A percentile compares a stretch with the other conserved stretches of the same genome.
phyloP scores from a whole-genome alignment of 1,140 invertebrate genomes.

The Drosophila pseudoobscura region DNA sequence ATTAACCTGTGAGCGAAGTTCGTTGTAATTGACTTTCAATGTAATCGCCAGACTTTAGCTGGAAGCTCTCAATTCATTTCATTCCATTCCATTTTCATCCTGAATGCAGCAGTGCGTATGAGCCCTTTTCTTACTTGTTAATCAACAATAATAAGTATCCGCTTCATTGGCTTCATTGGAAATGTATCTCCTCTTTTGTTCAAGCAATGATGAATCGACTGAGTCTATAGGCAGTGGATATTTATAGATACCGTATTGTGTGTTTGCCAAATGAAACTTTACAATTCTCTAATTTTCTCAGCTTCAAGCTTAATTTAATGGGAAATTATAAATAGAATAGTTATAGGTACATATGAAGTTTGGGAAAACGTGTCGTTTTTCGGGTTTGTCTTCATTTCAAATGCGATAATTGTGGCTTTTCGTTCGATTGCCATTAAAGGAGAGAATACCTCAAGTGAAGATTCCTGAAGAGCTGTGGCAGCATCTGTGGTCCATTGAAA shows the following conservation, averaged over 20 bases:
- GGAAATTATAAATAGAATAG: too few relatives aligned
- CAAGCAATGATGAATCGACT: conserved; percentile 28
- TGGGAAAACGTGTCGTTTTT: too few relatives aligned
- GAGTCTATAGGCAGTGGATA: conserved; percentile 12
- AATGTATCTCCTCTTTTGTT: conserved; percentile 25
- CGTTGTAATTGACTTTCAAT: conserved; percentile 16
- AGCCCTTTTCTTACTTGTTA: conserved; percentile 30
- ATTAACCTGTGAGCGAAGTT: conserved; percentile 36
- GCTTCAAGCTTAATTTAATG: too few relatives aligned
- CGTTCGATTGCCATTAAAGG: too few relatives aligned
- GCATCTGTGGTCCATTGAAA: too few relatives aligned
- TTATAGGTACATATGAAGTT: too few relatives aligned
- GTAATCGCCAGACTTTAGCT: conserved; percentile 1
- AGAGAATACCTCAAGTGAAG: too few relatives aligned
- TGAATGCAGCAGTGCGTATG: conserved; percentile 37
- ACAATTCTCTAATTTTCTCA: too few relatives aligned
- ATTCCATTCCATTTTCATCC: conserved; percentile 29
- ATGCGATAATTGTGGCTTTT: too few relatives aligned
- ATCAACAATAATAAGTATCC: conserved; percentile 38
- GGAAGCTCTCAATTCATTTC: background rate
- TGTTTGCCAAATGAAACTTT: too few relatives aligned
- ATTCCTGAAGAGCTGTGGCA: too few relatives aligned
- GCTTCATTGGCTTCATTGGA: conserved; percentile 23
- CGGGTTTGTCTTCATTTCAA: too few relatives aligned
- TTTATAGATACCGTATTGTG: conserved; percentile 13